phyloP scores from a whole-genome alignment of 2,797 vertebrate genomes.

The Xenops minutus region DNA sequence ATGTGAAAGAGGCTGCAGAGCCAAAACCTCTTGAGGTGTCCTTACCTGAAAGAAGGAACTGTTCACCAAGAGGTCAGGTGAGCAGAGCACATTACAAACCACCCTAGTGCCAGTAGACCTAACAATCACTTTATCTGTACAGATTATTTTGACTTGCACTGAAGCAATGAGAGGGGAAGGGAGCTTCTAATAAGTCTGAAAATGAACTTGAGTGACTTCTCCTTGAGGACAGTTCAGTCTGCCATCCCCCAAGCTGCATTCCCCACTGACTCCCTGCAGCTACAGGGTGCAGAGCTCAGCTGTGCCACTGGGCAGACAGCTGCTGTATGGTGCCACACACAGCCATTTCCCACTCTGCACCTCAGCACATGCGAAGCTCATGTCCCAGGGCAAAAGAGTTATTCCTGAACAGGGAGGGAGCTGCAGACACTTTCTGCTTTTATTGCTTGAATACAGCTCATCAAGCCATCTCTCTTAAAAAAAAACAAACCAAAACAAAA shows the following conservation, averaged over 20 bases:
- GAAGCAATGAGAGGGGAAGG: rapidly evolving
- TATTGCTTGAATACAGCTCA: not conserved
- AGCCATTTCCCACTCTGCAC: not conserved
- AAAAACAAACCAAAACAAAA: no score
- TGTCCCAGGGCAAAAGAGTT: not conserved
- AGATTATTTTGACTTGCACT: not conserved
- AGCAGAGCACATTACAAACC: not conserved
- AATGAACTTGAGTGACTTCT: not conserved
- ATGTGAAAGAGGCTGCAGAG: not conserved
- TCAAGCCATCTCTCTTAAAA: not conserved
- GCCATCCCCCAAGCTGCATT: not conserved
- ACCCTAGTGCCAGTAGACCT: not conserved
- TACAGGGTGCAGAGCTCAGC: not conserved
- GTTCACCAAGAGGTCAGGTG: not conserved
- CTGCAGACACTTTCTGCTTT: not conserved
- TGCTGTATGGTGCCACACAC: not conserved
- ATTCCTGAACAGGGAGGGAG: not conserved
- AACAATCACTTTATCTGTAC: not conserved
- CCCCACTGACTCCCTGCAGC: not conserved
- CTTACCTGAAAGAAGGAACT: not conserved
- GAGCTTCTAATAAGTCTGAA: not conserved
- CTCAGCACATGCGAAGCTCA: not conserved
- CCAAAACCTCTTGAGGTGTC: not conserved
- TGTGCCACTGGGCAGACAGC: not conserved
- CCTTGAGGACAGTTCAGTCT: not conserved